Evolutionary conservation across 2,797 vertebrate genomes (phyloP), one percentile per base, ranked within the genome.

Genomic region (Sebastes vulpes): DNA sequence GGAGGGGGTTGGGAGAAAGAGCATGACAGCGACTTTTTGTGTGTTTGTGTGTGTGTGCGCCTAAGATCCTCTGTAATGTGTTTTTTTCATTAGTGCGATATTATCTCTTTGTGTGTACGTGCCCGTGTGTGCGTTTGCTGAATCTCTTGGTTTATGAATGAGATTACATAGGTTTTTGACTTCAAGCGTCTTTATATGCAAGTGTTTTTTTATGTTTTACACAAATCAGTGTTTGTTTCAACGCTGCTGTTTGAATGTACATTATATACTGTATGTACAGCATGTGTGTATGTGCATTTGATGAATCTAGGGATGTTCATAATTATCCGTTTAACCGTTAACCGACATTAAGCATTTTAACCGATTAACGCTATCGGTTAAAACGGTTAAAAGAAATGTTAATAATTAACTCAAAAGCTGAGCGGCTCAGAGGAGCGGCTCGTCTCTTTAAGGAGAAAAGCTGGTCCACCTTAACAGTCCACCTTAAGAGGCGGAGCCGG

Each of bases 1-100:
- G 60, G 63, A 64, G 75, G 64, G 31, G 54, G 66, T 23, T 12
- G 11, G 31, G 53, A 81, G 25, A 72, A 58, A 72, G 23, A 75
- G 66, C 64, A 77, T 76, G 82, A 89, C 76, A 85, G 64, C 60
- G 64, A 67, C 72, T 84, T 48, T 81, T 54, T 72, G 68, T 57
- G 21, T 10, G 21, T 50, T 56, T 69, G 73, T 75, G 56, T 52
- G 57, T 26, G 29, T 64, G 59, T n/a, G 53, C 32, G 59, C 26
- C 4, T 52, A 28, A 65, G 67, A 81, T 80, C 31, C 79, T 83
- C 42, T 68, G 58, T 59, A 64, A 67, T 71, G 75, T 18, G 57
- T 79, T 79, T 71, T 79, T 81, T 59, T 32, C 18, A 56, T 65
- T 75, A 58, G 67, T 74, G 63, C 9, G 2, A 8, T 38, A 56